Evolutionary conservation across 2,113 vertebrate genomes (phyloP).

Genomic region (Gasterosteus aculeatus): DNA sequence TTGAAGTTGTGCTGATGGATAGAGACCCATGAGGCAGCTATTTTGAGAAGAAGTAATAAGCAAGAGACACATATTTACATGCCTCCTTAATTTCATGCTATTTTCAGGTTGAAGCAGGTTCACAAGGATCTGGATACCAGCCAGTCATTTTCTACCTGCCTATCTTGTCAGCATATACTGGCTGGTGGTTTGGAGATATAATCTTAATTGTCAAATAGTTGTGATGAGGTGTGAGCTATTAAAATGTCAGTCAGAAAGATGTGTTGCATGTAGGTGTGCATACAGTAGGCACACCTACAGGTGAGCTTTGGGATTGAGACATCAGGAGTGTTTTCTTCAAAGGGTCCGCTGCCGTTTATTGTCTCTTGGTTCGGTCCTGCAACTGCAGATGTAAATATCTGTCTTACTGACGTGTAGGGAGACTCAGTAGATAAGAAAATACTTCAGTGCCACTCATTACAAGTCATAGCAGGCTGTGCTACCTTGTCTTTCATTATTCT

Average conservation of each 20-base stretch:
- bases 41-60: too few species aligned
- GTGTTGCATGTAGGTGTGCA: slow-evolving; percentile 27
- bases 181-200: slow-evolving; percentile 34
- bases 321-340: background rate
- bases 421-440: slow-evolving; percentile 11
- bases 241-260: slow-evolving; percentile 33
- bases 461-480: slow-evolving; percentile 59
- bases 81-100: background rate
- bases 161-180: slow-evolving; percentile 42
- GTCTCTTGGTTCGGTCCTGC: background rate
- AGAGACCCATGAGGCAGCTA: background rate
- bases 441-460: slow-evolving; percentile 2
- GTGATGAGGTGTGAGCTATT: slow-evolving; percentile 32
- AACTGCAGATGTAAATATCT: slow-evolving; percentile 31
- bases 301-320: slow-evolving; percentile 3
- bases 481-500: slow-evolving; percentile 57
- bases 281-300: background rate
- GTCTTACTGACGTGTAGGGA: slow-evolving; percentile 22
- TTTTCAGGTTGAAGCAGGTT: slow-evolving; percentile 57
- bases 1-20: background rate
- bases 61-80: too few species aligned
- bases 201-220: slow-evolving; percentile 56
- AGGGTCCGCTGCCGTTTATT: background rate
- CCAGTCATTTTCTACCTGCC: slow-evolving; percentile 45
- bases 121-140: slow-evolving; percentile 39